Evolutionary conservation across 2,113 vertebrate genomes (phyloP), one percentile per base, ranked within the genome.

Genomic region (Gasterosteus aculeatus): DNA sequence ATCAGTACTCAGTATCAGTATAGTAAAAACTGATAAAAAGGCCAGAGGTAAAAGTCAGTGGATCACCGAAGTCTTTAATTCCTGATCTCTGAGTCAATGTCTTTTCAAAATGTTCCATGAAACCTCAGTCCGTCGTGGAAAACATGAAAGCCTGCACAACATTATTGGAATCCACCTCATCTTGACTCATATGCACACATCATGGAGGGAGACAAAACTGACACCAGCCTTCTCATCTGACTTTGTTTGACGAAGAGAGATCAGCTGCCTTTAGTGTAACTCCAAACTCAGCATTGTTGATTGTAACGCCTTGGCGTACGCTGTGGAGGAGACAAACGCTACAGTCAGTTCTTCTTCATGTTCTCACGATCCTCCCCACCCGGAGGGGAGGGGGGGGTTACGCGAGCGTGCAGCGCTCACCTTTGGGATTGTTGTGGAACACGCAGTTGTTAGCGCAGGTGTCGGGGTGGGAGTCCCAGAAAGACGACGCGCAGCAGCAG

Each of bases 401-500:
- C n/a, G 15, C 4, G 12, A 12, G 64, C 58, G 69, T 44, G 67
- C 10, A 3, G 26, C 19, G 0, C 3, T 12, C 63, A 92, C 91
- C 97, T 96, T 89, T 93, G 57, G 95, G 95, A 70, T 99, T 98
- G 88, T 94, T 95, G 93, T 99, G 96, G 92, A 99, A 98, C 70
- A 95, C 10, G 0, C 97, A 98, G 91, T 98, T 99, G 90, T 98
- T 99, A 39, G 97, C 96, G 0, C 97, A 99, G 53, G 95, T 97
- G 51, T 98, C 94, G 0, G 97, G 97, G 78, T 99, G 96, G 10
- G 95, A 94, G 72, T 98, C 97, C 97, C 97, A 98, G 90, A 99
- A 98, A 44, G 93, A 91, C 0, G 95, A 87, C 0, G 94, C 96
- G 18, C 97, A 98, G 92, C 89, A 97, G 88, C 97, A 99, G 15